Conservation (phyloP, 1,140 invertebrate species). For the Diachasma alloeum region DNA sequence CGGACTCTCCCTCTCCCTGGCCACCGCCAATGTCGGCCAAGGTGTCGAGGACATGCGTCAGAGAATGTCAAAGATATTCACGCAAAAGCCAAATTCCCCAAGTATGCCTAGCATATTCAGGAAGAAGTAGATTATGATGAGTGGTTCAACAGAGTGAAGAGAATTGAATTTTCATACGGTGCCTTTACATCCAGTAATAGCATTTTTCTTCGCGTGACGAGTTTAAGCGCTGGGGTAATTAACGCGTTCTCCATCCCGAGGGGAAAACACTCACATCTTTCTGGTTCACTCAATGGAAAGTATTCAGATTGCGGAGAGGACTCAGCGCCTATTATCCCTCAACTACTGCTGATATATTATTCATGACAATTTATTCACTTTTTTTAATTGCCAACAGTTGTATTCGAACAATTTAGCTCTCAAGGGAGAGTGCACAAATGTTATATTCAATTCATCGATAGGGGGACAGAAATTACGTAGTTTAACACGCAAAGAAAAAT, state of each 20-base stretch:
- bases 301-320: background rate
- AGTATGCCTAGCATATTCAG: conserved; percentile 62
- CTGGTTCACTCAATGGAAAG: background rate
- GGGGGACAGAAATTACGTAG: too few species aligned
- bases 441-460: too few species aligned
- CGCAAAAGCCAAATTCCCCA: conserved; percentile 61
- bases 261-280: background rate
- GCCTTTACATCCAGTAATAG: background rate
- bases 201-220: background rate
- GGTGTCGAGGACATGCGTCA: conserved; percentile 72
- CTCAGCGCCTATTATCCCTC: background rate
- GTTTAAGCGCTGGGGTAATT: too few species aligned
- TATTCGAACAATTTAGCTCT: background rate
- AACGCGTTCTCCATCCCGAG: too few species aligned
- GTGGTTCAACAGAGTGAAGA: background rate
- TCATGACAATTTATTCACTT: background rate
- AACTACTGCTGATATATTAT: background rate
- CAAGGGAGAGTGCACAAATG: too few species aligned
- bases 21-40: conserved; percentile 65
- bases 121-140: conserved; percentile 53
- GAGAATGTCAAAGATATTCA: conserved; percentile 70
- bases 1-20: conserved; percentile 56
- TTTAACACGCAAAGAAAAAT: background rate
- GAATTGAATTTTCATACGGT: background rate
- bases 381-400: background rate